phyloP scores from a whole-genome alignment of 2,888 invertebrate species.

The Acronicta alni region DNA sequence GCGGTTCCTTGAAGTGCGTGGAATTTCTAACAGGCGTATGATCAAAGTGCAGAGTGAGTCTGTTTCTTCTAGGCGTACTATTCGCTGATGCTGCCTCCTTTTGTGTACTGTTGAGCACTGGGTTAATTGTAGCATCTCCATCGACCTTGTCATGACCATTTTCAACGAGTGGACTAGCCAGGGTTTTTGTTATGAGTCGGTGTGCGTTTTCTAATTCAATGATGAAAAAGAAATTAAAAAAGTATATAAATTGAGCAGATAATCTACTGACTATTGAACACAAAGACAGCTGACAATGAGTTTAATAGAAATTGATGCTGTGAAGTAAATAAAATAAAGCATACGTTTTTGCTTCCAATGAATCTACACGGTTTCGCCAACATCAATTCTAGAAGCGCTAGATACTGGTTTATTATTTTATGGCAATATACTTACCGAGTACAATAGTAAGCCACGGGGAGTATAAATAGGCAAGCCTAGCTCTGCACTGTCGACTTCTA shows the following conservation, averaged over 20 bases:
- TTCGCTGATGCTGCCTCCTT: constrained; percentile 77
- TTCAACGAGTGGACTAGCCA: constrained; percentile 77
- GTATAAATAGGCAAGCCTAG: constrained; percentile 96
- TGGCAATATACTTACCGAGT: constrained; percentile 66
- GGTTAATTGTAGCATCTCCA: constrained; percentile 68
- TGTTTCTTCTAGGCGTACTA: constrained; percentile 89
- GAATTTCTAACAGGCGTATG: constrained; percentile 92
- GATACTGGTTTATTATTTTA: neutral
- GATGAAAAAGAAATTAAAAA: neutral
- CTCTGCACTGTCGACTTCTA: constrained; percentile 94
- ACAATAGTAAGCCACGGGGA: constrained; percentile 97
- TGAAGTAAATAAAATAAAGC: no score
- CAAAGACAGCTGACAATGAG: no score
- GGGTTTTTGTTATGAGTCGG: constrained; percentile 87
- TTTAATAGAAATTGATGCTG: no score
- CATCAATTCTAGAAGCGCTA: no score
- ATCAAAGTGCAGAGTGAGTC: constrained; percentile 93
- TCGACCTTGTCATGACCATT: constrained; percentile 80
- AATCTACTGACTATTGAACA: neutral
- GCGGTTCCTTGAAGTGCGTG: constrained; percentile 93
- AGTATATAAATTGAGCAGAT: neutral
- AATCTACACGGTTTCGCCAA: no score
- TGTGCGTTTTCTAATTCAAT: constrained; percentile 92
- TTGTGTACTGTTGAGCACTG: constrained; percentile 59
- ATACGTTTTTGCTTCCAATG: no score